Evolutionary conservation across 53 echinoderm and acorn worm genomes (phyloP), one percentile per base, ranked within the genome.

Genomic region (Temnopleurus reevesii): DNA sequence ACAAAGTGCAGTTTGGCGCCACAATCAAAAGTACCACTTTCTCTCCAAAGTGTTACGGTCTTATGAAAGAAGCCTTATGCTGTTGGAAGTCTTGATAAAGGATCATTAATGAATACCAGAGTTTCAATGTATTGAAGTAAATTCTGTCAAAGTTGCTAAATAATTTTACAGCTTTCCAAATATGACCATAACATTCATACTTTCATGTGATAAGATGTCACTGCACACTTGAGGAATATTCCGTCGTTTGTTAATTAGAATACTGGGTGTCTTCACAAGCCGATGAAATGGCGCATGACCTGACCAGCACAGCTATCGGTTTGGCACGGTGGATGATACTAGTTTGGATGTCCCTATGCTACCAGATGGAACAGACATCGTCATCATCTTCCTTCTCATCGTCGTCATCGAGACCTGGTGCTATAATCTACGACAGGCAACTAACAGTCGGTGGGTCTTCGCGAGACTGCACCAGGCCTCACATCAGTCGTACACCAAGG

Each of bases 401-500:
- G 81, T 26, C 53, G 15, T 24, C 25, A 26, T 34, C 21, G 12
- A 41, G 85, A 29, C 34, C 59, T 43, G 33, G 85, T 21, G 83
- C 54, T 12, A 41, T 44, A 0, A 60, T 85, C 85, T 60, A 59
- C 60, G 28, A 59, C 85, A 43, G 85, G 26, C 85, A 85, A 43
- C 44, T 61, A 2, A 61, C 85, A n/a, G 85, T 85, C 23, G 85
- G 60, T 15, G 61, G 85, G 13, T 59, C 61, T 17, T 13, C 85
- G 5, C 59, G 61, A 25, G 85, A 85, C 27, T 85, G 85, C 27
- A 45, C 60, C 23, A 60, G 46, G 46, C 85, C 85, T 43, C 59
- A 59, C 18, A 44, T 85, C 57, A 85, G 85, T 55, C 59, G 85
- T 26, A 23, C 85, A 19, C 85, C 85, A 38, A 85, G 85, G 85